Evolutionary conservation across 1,140 invertebrate species (phyloP), one percentile per base, ranked within the genome.

Genomic region (Metopolophium dirhodum): DNA sequence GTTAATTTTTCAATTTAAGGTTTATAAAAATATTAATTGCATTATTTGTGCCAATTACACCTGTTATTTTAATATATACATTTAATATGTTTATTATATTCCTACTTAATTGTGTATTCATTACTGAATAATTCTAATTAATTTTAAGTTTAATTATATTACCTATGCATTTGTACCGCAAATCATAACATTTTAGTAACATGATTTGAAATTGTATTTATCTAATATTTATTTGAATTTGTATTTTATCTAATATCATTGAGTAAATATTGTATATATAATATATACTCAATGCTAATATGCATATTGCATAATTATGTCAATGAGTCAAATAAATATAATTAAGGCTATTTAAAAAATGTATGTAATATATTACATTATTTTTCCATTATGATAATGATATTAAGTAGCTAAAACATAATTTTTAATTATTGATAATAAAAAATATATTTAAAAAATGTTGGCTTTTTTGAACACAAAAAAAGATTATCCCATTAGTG

Each of bases 11-110:
- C 45, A 45, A 90, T 30, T 68, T 89, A 89, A 41, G 54, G 35
- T 89, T 35, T 54, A 90, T 20, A 61, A 45, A 11, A 90, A 18
- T 90, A 90, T 41, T 57, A 35, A 57, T 90, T 90, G 14, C 47
- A 57, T 54, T 90, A 14, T 89, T n/a, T 68, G 54, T 90, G 54
- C 54, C 54, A 90, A 90, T 61, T 90, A 57, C 37, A 68, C 26
- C 35, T 61, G 37, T 61, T 90, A 61, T 54, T n/a, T 90, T 45
- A 61, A 30, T 61, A 7, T 57, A 90, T 57, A 41, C 37, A 7
- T 90, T 90, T 61, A 90, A 61, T 90, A 41, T 77, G n/a, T 77
- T 77, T 77, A 77, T 77, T 77, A n/a, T 77, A 90, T 90, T 90
- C 37, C 37, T 68, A 90, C 14, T 90, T 45, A 41, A 41, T 61